Evolutionary conservation across 92 coral and sea anemone species (phyloP), one percentile per base, ranked within the genome.

Genomic region (Palythoa heliodiscus): DNA sequence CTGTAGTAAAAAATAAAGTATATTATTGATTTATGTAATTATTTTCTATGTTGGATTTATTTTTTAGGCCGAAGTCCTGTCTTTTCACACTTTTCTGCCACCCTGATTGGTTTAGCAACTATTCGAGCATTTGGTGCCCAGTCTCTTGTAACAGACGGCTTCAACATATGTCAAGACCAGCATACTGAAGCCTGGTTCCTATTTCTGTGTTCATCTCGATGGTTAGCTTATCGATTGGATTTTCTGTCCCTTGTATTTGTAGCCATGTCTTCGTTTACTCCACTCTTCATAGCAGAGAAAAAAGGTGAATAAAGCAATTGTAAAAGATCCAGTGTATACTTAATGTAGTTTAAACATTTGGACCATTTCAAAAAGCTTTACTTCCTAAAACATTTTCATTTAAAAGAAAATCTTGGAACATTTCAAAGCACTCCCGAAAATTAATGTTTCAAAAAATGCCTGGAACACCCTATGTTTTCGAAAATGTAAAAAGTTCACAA

Each of bases 151-250:
- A 71, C 89, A 8, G 80, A 87, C 35, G 97, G 85, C 74, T 93
- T 94, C 50, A 89, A 87, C 75, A 39, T 84, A 11, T 96, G 95
- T 82, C 98, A 96, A 79, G 95, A 96, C 69, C 95, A 87, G n/a
- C 97, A 96, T 83, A 91, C 98, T 19, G 91, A 93, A 57, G 91
- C 96, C 37, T 92, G 96, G 91, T 94, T 90, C 75, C 91, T 90
- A 29, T 94, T 90, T 84, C 71, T 96, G 12, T 78, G 87, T 14
- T 80, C 96, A 16, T 86, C 92, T 6, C 89, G 98, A 13, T 96
- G 98, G 98, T 71, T 96, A 52, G 98, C 98, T 0, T 94, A 77
- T 85, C 93, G 98, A 10, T 86, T 96, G 82, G 98, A 96, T 60
- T 60, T 89, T 16, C 71, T 96, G 79, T 94, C 95, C 81, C 89